These are phyloP conservation scores for Oppia nitens DNA, from an alignment of 1,140 invertebrate genomes.

Conservation along the genomic window DNA sequence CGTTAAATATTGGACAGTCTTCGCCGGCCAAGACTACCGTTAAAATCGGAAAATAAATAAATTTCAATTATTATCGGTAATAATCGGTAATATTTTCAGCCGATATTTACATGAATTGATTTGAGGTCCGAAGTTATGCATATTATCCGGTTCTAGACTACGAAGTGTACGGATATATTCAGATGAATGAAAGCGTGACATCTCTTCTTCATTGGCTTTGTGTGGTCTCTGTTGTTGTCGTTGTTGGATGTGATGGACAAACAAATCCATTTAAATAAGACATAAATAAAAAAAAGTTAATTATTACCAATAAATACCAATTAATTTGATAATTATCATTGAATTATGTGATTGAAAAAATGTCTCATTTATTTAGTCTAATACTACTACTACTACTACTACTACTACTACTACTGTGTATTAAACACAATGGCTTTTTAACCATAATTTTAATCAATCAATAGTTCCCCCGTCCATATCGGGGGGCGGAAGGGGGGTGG, in stretches of 20 bases:
- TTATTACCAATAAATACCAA: constrained; percentile 10
- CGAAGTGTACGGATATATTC: constrained; percentile 93
- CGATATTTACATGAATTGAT: constrained; percentile 82
- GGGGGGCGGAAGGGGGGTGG: too few relatives aligned
- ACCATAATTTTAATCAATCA: too few relatives aligned
- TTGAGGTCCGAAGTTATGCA: constrained; percentile 97
- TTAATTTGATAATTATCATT: neutral
- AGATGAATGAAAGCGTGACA: constrained; percentile 99
- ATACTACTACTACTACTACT: too few relatives aligned
- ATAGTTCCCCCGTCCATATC: too few relatives aligned
- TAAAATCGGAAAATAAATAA: too few relatives aligned
- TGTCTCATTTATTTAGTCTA: too few relatives aligned
- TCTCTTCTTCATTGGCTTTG: constrained; percentile 95
- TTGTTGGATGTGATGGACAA: neutral
- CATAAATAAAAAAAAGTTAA: constrained; percentile 18
- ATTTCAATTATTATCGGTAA: neutral
- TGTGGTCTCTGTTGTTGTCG: constrained; percentile 60
- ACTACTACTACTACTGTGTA: too few relatives aligned
- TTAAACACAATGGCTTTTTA: too few relatives aligned
- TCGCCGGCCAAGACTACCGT: constrained; percentile 30
- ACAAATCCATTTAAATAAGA: neutral
- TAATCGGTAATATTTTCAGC: neutral
- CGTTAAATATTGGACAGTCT: constrained; percentile 35
- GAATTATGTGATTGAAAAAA: too few relatives aligned
- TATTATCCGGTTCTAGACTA: constrained; percentile 93